These are phyloP conservation scores for sheep (Ovis aries) DNA, from an alignment of 2,113 vertebrate species.

Conservation along the genomic window DNA sequence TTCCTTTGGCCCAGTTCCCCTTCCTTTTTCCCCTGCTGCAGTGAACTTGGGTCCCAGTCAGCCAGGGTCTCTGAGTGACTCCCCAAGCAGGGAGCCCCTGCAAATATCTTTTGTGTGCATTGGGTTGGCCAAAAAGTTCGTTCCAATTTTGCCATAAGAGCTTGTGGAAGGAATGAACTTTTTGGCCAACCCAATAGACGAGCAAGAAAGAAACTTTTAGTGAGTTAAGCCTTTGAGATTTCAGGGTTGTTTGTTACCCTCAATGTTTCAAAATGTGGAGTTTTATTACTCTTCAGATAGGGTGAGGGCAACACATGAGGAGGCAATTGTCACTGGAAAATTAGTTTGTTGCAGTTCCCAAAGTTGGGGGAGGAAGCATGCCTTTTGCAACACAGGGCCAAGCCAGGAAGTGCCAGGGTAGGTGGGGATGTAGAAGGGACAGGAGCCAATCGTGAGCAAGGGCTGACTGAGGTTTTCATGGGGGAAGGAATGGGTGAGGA, in stretches of 20 bases:
- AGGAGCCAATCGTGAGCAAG: neutral
- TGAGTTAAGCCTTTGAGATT: neutral
- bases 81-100: neutral
- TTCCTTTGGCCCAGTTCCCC: neutral
- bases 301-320: neutral
- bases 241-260: neutral
- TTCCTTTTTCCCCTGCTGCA: neutral
- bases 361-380: neutral
- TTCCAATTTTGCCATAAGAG: neutral
- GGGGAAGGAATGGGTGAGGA: neutral
- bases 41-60: neutral
- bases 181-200: neutral
- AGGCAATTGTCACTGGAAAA: neutral
- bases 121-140: neutral
- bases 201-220: neutral
- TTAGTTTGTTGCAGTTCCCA: neutral
- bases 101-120: neutral
- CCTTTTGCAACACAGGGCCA: neutral
- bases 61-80: no score
- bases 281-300: no score
- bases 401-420: no score
- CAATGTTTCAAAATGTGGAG: no score
- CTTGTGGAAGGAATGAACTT: neutral
- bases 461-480: neutral
- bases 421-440: neutral